These are phyloP conservation scores for Pyrocephalus nanus DNA, from an alignment of 2,797 vertebrate species.

Conservation along the genomic window DNA sequence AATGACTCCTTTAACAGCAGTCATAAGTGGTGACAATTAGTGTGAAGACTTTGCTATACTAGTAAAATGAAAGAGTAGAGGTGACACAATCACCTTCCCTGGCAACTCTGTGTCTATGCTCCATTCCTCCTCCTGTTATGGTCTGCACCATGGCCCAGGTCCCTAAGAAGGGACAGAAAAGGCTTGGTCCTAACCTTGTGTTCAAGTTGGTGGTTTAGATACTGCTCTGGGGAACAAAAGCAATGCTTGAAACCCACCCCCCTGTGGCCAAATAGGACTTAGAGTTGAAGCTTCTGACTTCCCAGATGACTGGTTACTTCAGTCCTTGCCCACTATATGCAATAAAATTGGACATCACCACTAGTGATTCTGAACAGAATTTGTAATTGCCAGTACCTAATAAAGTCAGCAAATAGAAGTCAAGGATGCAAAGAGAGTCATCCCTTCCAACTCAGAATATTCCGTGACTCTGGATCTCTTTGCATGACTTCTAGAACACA, in stretches of 20 bases:
- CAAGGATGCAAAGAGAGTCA: neutral
- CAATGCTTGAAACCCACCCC: neutral
- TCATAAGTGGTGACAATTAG: neutral
- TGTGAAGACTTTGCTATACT: neutral
- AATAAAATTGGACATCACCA: neutral
- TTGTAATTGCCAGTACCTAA: neutral
- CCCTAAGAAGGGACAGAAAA: neutral
- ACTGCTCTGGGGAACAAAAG: neutral
- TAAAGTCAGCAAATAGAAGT: neutral
- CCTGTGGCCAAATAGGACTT: neutral
- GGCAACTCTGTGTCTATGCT: neutral
- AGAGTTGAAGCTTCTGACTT: neutral
- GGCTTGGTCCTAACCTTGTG: neutral
- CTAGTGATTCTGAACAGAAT: neutral
- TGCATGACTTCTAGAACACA: neutral
- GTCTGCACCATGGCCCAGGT: accelerated
- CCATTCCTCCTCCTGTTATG: neutral
- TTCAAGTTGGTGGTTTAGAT: neutral
- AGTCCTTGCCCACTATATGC: neutral
- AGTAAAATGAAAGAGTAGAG: neutral
- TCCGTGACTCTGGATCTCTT: neutral
- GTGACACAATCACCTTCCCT: neutral
- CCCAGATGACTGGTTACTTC: neutral
- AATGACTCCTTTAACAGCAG: neutral
- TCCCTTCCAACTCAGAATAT: neutral